These are phyloP conservation scores for Chondrilla cf. caribensis DNA, from an alignment of 37 sponge, comb jelly and placozoan genomes.

Conservation along the genomic window DNA sequence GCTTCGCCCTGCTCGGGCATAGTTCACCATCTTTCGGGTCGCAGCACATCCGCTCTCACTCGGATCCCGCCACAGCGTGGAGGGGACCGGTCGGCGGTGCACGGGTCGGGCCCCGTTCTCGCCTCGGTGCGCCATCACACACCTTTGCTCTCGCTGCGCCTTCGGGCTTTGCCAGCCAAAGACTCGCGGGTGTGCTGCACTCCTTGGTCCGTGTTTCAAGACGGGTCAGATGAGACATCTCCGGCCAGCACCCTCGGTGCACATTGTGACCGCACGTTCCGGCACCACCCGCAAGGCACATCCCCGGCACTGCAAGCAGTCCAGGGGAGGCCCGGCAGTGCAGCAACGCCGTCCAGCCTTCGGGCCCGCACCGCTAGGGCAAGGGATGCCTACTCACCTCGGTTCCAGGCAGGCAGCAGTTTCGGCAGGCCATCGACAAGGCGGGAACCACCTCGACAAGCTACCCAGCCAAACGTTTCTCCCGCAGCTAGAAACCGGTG, in stretches of 20 bases:
- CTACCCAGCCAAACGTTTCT: neutral
- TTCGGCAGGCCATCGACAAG: neutral
- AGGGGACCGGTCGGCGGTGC: constrained; percentile 53
- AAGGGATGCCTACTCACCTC: constrained; percentile 21
- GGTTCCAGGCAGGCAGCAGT: neutral
- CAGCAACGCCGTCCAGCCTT: constrained; percentile 23
- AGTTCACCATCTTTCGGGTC: no score
- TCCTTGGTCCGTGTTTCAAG: constrained; percentile 89
- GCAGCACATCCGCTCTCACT: constrained; percentile 48
- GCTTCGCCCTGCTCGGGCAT: no score
- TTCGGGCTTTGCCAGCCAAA: constrained; percentile 56
- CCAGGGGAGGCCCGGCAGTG: neutral
- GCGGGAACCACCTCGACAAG: neutral
- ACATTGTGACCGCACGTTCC: constrained; percentile 41
- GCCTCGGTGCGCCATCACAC: constrained; percentile 25
- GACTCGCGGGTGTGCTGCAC: constrained; percentile 71
- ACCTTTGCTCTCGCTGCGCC: constrained; percentile 65
- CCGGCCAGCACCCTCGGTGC: constrained; percentile 21
- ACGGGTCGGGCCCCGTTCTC: constrained; percentile 35
- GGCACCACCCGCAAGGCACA: neutral
- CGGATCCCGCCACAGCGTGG: constrained; percentile 47
- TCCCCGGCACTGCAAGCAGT: constrained; percentile 26
- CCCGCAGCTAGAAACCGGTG: neutral
- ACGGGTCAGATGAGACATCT: constrained; percentile 57
- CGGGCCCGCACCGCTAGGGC: constrained; percentile 15